These are phyloP conservation scores for Silurus lanzhouensis DNA, from an alignment of 2,797 vertebrate species.

Conservation along the genomic window DNA sequence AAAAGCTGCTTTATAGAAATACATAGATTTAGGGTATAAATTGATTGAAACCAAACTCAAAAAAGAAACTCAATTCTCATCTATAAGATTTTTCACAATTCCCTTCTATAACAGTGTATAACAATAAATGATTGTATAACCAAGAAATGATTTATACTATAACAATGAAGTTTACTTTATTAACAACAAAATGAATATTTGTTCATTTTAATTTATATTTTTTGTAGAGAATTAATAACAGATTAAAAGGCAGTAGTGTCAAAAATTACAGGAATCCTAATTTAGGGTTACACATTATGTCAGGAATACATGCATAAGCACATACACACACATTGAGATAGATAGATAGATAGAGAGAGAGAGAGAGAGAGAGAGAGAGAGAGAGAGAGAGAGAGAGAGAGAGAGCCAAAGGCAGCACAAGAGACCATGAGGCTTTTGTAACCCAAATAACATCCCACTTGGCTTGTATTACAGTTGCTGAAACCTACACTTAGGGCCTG, in stretches of 20 bases:
- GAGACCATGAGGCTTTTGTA: constrained; percentile 23
- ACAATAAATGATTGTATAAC: too few relatives aligned
- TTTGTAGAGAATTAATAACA: background rate
- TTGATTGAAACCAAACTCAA: too few relatives aligned
- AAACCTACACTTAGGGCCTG: constrained; percentile 66
- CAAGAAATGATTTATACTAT: too few relatives aligned
- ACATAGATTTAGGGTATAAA: too few relatives aligned
- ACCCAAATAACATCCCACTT: constrained; percentile 45
- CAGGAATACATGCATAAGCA: constrained; percentile 35
- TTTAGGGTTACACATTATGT: constrained; percentile 24
- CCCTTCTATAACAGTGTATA: too few relatives aligned
- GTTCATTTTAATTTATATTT: background rate
- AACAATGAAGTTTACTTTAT: too few relatives aligned
- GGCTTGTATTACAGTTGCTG: constrained; percentile 65
- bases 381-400: constrained; percentile 34
- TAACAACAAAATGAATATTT: too few relatives aligned
- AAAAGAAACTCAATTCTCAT: too few relatives aligned
- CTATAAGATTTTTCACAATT: too few relatives aligned
- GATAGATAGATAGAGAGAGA: too few relatives aligned
- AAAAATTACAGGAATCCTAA: constrained; percentile 37
- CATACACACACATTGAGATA: constrained; percentile 31
- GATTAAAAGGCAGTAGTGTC: constrained; percentile 23
- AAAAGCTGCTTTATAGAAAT: too few relatives aligned
- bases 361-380: too few relatives aligned
- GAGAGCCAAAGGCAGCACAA: constrained; percentile 50